Conservation (phyloP, 2,113 vertebrate species). For the Dasypus novemcinctus region DNA sequence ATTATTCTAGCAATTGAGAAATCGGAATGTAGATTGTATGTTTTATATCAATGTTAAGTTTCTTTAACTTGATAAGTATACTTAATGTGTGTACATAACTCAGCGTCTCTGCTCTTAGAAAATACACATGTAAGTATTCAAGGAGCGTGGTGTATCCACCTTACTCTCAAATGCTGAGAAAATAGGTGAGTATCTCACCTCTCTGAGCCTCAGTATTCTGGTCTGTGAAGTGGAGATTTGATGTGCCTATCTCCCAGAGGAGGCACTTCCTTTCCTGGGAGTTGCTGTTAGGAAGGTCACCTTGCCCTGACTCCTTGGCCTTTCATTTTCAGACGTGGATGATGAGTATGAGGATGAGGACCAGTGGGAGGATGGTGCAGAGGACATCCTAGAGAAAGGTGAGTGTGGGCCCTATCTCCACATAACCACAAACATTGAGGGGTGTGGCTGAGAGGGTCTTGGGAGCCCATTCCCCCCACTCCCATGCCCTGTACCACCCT, state of each 20-base stretch:
- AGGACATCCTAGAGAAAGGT: constrained; percentile 97
- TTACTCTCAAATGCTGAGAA: no score
- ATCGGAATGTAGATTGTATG: no score
- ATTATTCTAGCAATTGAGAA: no score
- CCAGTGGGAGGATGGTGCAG: constrained; percentile 93
- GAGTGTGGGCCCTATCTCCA: constrained; percentile 59
- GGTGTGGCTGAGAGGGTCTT: not conserved
- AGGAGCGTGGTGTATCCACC: no score
- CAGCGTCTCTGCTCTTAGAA: no score
- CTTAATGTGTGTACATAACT: no score
- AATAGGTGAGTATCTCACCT: not conserved
- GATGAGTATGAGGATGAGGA: constrained; percentile 97
- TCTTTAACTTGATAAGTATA: no score
- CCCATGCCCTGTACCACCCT: constrained; percentile 21
- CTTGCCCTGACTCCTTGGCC: not conserved
- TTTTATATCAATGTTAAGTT: no score
- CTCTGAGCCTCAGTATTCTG: not conserved
- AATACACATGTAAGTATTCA: no score
- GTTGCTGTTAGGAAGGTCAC: not conserved
- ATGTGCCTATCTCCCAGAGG: not conserved
- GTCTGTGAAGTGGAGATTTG: not conserved
- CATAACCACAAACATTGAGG: not conserved
- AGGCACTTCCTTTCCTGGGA: not conserved
- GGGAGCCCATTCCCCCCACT: not conserved
- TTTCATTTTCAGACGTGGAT: constrained; percentile 88